phyloP scores from a whole-genome alignment of 2,113 vertebrate species.

The Eudyptes chrysolophus region DNA sequence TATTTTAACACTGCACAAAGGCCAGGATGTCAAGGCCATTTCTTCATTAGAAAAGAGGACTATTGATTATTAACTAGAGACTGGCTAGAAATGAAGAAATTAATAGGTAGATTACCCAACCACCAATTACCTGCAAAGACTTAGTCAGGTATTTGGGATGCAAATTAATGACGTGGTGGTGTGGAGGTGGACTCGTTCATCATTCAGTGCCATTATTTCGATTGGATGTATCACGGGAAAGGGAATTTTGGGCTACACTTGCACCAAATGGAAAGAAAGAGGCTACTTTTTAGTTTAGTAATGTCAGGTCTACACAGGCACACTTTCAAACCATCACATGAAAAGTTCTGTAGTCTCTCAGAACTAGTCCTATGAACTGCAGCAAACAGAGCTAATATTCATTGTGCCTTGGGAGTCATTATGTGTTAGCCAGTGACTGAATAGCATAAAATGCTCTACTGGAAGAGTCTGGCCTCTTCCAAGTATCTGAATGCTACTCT shows the following conservation, averaged over 20 bases:
- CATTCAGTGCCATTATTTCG: not conserved
- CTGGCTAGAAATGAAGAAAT: slow-evolving; percentile 70
- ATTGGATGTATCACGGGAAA: not conserved
- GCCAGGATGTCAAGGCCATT: slow-evolving; percentile 72
- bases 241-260: not conserved
- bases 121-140: slow-evolving; percentile 54
- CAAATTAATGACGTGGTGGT: slow-evolving; percentile 58
- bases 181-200: slow-evolving; percentile 46
- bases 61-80: slow-evolving; percentile 82
- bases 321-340: not conserved
- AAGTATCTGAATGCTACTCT: not conserved
- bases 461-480: not conserved
- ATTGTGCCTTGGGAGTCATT: not conserved
- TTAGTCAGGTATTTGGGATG: slow-evolving; percentile 67
- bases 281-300: not conserved
- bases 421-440: not conserved
- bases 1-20: slow-evolving; percentile 79
- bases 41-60: slow-evolving; percentile 73
- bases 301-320: not conserved
- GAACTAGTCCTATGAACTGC: not conserved
- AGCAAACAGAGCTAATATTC: not conserved
- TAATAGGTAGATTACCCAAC: slow-evolving; percentile 63
- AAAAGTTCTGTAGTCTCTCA: not conserved
- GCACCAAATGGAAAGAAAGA: not conserved
- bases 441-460: not conserved